Conservation (phyloP, 1,140 invertebrate genomes). For the Leptestheria dahalacensis region DNA sequence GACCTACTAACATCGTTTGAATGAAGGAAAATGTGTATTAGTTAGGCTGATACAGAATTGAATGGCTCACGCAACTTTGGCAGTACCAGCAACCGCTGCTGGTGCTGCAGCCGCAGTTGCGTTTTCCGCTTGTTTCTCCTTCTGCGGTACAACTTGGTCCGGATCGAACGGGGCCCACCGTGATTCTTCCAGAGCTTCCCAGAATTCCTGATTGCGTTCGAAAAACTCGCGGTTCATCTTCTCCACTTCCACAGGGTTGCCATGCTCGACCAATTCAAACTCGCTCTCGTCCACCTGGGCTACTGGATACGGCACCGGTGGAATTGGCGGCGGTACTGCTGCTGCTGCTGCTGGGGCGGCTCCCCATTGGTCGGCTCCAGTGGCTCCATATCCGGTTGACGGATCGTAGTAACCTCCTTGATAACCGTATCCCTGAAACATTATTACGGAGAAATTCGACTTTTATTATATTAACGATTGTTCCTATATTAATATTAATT, state of each 20-base stretch:
- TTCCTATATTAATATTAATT: no score
- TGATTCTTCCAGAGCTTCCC: slow-evolving; percentile 30
- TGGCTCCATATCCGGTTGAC: slow-evolving; percentile 22
- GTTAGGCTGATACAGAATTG: no score
- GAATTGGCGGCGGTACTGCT: neutral
- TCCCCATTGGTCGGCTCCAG: slow-evolving; percentile 11
- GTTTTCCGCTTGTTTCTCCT: slow-evolving; percentile 6
- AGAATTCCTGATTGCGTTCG: slow-evolving; percentile 31
- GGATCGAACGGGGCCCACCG: slow-evolving; percentile 24
- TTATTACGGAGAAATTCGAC: no score
- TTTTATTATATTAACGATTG: no score
- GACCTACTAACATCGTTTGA: neutral
- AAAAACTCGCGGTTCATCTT: slow-evolving; percentile 33
- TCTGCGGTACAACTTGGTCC: neutral
- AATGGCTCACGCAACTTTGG: no score
- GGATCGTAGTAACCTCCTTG: slow-evolving; percentile 19
- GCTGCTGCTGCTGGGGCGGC: neutral
- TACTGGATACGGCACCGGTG: neutral
- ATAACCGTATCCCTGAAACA: slow-evolving; percentile 30
- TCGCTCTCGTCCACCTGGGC: neutral
- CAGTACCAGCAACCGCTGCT: neutral
- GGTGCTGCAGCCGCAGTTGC: neutral
- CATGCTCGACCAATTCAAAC: slow-evolving; percentile 28
- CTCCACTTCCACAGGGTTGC: slow-evolving; percentile 31
- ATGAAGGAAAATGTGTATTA: neutral